Base-by-base conservation (phyloP, 2,797 vertebrate species). In the Florisuga fusca region DNA sequence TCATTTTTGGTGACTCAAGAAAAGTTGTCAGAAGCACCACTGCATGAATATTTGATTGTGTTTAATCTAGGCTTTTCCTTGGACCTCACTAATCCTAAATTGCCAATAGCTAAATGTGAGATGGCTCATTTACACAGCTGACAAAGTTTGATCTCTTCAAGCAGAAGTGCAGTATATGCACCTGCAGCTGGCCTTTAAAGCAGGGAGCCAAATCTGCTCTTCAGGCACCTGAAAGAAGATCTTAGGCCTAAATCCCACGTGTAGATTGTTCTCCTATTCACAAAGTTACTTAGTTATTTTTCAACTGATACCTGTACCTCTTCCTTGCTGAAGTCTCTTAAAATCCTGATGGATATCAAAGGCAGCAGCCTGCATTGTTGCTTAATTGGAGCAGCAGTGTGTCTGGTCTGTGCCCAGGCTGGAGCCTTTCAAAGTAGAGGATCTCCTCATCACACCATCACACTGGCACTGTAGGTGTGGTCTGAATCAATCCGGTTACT, bases 171-270 rank as follows among this genome's bases (percentile, higher is more conserved):
- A 11, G 10, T 12, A 7, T 7, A 5, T 3, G 2, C 8, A 20
- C n/a, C 50, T 50, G 36, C 57, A 68, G 58, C 29, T 61, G 1
- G 15, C 19, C 54, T 75, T 57, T 53, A 25, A 25, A 62, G 38
- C 43, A 53, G 23, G 29, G 43, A 43, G 26, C 2, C 29, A 54
- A 22, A 29, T 13, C 43, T 48, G 5, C 6, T 0, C 21, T 48
- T n/a, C 2, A 31, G 59, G 31, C 41, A 63, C 45, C 71, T 62
- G 38, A 34, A 90, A 38, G 93, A 68, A 64, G 31, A 71, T 9
- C 46, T 57, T 48, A 19, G 55, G 78, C 43, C 25, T 38, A 23
- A 55, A 23, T 87, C 43, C 58, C 0, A 0, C 3, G 2, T 8
- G 29, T 29, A 59, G 33, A 69, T 64, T 58, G 25, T 36, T 80